Evolutionary conservation across 2,113 vertebrate genomes (phyloP).

Genomic region (Phocoena phocoena): DNA sequence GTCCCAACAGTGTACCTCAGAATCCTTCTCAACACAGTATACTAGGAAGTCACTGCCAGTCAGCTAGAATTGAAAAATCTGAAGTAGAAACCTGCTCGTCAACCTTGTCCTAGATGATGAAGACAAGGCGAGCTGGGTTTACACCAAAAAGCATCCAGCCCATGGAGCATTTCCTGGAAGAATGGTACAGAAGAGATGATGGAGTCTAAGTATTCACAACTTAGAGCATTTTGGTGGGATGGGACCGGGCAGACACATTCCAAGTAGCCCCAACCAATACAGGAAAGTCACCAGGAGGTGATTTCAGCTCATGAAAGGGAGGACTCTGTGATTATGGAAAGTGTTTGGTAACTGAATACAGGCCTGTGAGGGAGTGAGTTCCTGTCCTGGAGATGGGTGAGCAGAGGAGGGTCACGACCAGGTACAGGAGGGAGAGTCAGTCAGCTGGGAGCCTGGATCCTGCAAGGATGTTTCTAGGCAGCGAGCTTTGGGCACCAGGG

Average conservation of each 20-base stretch:
- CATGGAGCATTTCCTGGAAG: accelerated
- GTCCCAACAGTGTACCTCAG: neutral
- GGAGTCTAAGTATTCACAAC: neutral
- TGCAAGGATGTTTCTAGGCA: neutral
- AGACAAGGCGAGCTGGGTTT: neutral
- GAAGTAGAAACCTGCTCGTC: neutral
- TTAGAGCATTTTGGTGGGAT: neutral
- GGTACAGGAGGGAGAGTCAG: neutral
- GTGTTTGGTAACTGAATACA: neutral
- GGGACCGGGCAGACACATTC: neutral
- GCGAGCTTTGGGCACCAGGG: neutral
- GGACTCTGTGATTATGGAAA: neutral
- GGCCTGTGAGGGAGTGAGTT: neutral
- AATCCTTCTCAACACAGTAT: neutral
- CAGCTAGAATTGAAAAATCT: neutral
- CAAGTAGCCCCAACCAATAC: accelerated
- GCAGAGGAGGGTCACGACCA: neutral
- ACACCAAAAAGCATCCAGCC: accelerated
- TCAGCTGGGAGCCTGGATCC: neutral
- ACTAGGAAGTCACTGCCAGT: neutral
- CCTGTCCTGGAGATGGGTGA: neutral
- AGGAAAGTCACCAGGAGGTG: neutral
- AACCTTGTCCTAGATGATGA: neutral
- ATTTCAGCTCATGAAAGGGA: neutral
- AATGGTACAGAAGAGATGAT: no score